Evolutionary conservation across 2,797 vertebrate genomes (phyloP).

Genomic region (Gymnoscopelus microlampas): DNA sequence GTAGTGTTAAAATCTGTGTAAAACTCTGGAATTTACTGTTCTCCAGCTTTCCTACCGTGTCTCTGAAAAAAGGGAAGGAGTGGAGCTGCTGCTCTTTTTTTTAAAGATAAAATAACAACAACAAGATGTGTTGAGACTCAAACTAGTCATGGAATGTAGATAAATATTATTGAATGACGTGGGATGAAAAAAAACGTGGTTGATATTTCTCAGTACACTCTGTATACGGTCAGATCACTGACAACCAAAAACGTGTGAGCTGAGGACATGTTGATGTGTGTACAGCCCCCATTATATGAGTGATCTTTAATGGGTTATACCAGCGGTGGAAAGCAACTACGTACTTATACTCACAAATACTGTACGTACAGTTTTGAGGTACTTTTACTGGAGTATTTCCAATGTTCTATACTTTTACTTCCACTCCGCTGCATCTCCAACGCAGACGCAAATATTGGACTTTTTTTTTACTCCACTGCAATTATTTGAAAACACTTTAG

Average conservation of each 20-base stretch:
- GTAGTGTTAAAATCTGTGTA: too few species aligned
- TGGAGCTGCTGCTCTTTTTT: too few species aligned
- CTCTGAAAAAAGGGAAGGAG: constrained; percentile 16
- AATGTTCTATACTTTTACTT: too few species aligned
- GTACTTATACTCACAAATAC: too few species aligned
- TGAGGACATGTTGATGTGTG: constrained; percentile 27
- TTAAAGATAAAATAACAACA: constrained; percentile 15
- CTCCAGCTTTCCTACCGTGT: too few species aligned
- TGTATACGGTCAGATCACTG: constrained; percentile 36
- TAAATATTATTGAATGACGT: constrained; percentile 40
- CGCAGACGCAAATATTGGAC: too few species aligned
- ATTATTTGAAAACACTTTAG: too few species aligned
- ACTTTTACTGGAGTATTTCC: too few species aligned
- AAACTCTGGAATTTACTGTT: too few species aligned
- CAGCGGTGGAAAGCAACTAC: too few species aligned
- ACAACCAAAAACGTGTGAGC: constrained; percentile 47
- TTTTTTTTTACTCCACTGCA: too few species aligned
- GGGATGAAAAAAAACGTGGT: constrained; percentile 35
- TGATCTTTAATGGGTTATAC: constrained; percentile 26
- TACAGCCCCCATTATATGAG: constrained; percentile 8
- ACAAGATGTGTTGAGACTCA: constrained; percentile 45
- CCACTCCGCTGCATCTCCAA: too few species aligned
- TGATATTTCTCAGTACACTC: constrained; percentile 34
- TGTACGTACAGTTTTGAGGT: not conserved
- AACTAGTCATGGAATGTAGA: constrained; percentile 33